Evolutionary conservation across 2,797 vertebrate species (phyloP).

Genomic region (Apogon hyalosoma): DNA sequence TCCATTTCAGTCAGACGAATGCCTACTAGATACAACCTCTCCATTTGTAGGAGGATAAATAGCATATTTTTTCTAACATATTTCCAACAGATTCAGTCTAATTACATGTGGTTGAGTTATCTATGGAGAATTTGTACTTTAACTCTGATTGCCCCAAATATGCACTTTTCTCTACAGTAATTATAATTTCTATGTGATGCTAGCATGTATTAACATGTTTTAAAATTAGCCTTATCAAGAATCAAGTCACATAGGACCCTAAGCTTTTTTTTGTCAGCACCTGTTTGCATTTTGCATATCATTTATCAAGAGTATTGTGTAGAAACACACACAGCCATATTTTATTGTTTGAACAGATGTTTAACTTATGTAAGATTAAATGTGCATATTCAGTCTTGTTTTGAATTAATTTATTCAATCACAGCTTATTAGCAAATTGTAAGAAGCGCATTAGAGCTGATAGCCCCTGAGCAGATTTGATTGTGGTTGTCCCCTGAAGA

Average conservation of each 20-base stretch:
- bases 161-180: constrained; percentile 48
- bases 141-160: constrained; percentile 63
- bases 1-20: constrained; percentile 37
- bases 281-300: background rate
- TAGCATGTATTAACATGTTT: constrained; percentile 36
- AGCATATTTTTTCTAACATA: constrained; percentile 53
- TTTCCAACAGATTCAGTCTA: constrained; percentile 48
- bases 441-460: constrained; percentile 55
- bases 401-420: constrained; percentile 60
- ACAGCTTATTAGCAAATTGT: constrained; percentile 61
- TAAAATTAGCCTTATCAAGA: constrained; percentile 31
- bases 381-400: constrained; percentile 34
- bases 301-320: constrained; percentile 3
- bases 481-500: constrained; percentile 49
- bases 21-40: constrained; percentile 28
- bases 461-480: constrained; percentile 51
- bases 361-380: constrained; percentile 16
- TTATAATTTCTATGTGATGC: constrained; percentile 46
- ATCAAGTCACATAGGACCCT: constrained; percentile 10
- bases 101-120: constrained; percentile 63
- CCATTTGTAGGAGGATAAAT: constrained; percentile 45
- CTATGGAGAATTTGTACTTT: constrained; percentile 72
- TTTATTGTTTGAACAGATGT: constrained; percentile 3
- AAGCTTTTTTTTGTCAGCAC: background rate
- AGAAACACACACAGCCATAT: background rate